phyloP scores from a whole-genome alignment of 2,797 vertebrate genomes.

The Garrulus glandarius region DNA sequence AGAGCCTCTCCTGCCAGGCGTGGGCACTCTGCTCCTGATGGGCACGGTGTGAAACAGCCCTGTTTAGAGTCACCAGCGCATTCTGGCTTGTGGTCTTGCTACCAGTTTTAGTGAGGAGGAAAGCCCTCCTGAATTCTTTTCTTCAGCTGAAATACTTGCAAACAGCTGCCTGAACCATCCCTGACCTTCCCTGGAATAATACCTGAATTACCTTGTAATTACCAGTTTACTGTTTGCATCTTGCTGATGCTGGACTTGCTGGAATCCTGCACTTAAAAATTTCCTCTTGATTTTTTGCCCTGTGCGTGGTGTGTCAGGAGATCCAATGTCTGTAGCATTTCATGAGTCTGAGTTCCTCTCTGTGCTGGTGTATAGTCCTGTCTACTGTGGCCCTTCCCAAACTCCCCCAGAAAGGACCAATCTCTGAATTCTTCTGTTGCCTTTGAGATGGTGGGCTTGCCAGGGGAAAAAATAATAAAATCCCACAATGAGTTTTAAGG shows the following conservation, averaged over 20 bases:
- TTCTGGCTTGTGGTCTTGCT: neutral
- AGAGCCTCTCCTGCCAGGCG: neutral
- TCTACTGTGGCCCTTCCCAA: neutral
- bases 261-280: neutral
- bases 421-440: neutral
- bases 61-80: neutral
- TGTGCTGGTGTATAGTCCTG: neutral
- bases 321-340: neutral
- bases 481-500: neutral
- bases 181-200: neutral
- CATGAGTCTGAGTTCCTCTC: neutral
- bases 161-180: neutral
- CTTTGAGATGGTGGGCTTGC: conserved; percentile 12
- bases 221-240: conserved; percentile 2
- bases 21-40: neutral
- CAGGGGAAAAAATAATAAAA: neutral
- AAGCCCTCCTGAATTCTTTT: neutral
- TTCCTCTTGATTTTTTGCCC: neutral
- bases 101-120: neutral
- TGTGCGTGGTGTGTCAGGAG: neutral
- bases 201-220: neutral
- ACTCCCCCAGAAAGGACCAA: conserved; percentile 36
- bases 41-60: neutral
- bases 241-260: neutral
- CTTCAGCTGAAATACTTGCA: neutral